These are phyloP conservation scores for Metaphire vulgaris DNA, from an alignment of 1,140 invertebrate genomes.

Conservation along the genomic window DNA sequence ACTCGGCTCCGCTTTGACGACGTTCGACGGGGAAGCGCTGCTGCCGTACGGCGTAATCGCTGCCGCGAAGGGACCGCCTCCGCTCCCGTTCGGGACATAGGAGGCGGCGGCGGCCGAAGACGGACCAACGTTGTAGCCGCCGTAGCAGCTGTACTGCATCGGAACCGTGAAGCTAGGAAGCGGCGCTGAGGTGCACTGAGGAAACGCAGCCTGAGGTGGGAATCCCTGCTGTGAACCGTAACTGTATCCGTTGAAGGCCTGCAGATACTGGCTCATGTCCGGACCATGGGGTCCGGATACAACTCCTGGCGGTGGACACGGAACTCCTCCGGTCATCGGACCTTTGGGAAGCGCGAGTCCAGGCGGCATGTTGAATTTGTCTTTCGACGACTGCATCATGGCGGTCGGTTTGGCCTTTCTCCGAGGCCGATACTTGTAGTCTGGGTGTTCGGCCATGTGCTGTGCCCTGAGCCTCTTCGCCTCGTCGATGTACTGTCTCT, in stretches of 20 bases:
- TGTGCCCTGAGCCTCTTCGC: conserved; percentile 92
- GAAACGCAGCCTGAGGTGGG: not conserved
- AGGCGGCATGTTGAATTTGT: conserved; percentile 13
- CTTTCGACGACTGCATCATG: not conserved
- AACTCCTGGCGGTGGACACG: not conserved
- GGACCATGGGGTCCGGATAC: not conserved
- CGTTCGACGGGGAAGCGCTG: not conserved
- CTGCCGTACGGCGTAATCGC: not conserved
- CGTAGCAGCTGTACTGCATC: not conserved
- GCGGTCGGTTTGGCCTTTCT: conserved; percentile 51
- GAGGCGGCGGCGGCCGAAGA: not conserved
- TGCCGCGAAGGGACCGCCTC: not conserved
- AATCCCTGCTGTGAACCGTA: not conserved
- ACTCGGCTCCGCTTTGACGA: not conserved
- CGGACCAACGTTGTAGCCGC: not conserved
- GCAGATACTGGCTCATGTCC: not conserved
- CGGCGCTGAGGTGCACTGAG: not conserved
- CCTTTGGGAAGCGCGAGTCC: not conserved
- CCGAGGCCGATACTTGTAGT: conserved; percentile 85
- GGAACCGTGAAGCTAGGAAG: not conserved
- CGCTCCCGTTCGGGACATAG: not conserved
- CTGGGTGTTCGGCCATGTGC: conserved; percentile 99
- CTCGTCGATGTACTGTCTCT: conserved; percentile 97
- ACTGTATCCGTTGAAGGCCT: not conserved
- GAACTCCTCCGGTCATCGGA: not conserved